Evolutionary conservation across 1,140 invertebrate species (phyloP), one percentile per base, ranked within the genome.

Genomic region (Mya arenaria): DNA sequence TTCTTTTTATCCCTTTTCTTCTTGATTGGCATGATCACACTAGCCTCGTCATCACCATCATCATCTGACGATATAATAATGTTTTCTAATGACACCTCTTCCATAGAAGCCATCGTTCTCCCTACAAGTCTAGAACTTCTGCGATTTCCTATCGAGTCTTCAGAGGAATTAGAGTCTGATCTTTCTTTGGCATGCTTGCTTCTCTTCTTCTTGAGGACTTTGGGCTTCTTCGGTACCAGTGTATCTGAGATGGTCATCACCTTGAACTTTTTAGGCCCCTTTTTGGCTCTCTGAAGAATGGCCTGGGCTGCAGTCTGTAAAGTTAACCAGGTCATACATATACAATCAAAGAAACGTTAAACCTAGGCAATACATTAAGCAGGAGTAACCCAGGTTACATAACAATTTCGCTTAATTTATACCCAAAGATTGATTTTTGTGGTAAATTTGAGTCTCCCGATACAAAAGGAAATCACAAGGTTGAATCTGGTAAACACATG

Each of bases 201-300:
- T 19, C 32, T 62, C 30, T 44, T 32, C 36, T 25, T 52, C 37
- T 66, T 78, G 13, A 28, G 6, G 13, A 23, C 30, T 30, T 58
- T 66, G 5, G 23, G 8, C 30, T 68, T 78, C 10, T 34, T 56
- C 8, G 25, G 10, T 8, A 17, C 37, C 1, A 36, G 34, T 28
- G n/a, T 56, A 2, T 68, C 75, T 78, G 37, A 62, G 2, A 25
- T 65, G 6, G 56, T 71, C 28, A 28, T 30, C 19, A 52, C 48
- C 4, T 68, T 36, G 28, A 58, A 37, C 30, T 62, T 52, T 39
- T 80, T 80, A 0, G 36, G 52, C n/a, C 77, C 48, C 62, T 55
- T 80, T 44, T 80, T 80, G 19, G 77, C 77, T 60, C 71, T 80
- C 23, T 80, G 44, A 28, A 80, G 41, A 25, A 80, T 44, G 23